These are phyloP conservation scores for Stenoptilia bipunctidactyla DNA, from an alignment of 2,888 invertebrate genomes.

Conservation along the genomic window DNA sequence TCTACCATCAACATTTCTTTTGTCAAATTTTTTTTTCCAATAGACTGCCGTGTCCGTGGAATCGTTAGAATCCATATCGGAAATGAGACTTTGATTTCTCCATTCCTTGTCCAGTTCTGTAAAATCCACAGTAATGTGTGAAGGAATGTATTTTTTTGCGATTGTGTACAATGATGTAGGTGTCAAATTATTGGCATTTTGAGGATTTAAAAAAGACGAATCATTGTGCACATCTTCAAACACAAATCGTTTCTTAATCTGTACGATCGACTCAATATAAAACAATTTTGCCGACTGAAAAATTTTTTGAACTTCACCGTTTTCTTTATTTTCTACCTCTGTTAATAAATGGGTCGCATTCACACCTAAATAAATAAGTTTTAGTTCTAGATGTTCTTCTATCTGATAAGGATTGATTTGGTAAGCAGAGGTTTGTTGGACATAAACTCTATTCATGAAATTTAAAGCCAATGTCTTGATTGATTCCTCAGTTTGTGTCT, in stretches of 20 bases:
- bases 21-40: too few relatives aligned
- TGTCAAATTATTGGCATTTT: constrained; percentile 7
- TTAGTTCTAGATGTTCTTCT: constrained; percentile 7
- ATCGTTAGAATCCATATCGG: background rate
- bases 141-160: too few relatives aligned
- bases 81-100: constrained; percentile 2
- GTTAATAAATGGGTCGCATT: constrained; percentile 7
- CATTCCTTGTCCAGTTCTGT: background rate
- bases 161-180: constrained; percentile 7
- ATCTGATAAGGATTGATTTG: constrained; percentile 7
- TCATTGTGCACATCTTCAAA: constrained; percentile 8
- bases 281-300: constrained; percentile 6
- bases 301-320: constrained; percentile 7
- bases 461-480: constrained; percentile 6
- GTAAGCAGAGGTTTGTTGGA: constrained; percentile 2
- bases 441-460: constrained; percentile 5
- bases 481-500: constrained; percentile 8
- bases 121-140: too few relatives aligned
- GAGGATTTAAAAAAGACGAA: constrained; percentile 7
- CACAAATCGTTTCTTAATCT: constrained; percentile 7
- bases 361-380: constrained; percentile 8
- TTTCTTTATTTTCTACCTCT: constrained; percentile 6
- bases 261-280: constrained; percentile 8
- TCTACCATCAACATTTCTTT: constrained; percentile 2
- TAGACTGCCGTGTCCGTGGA: too few relatives aligned